Evolutionary conservation across 2,888 invertebrate species (phyloP).

Genomic region (Drosophila cyrtoloma): DNA sequence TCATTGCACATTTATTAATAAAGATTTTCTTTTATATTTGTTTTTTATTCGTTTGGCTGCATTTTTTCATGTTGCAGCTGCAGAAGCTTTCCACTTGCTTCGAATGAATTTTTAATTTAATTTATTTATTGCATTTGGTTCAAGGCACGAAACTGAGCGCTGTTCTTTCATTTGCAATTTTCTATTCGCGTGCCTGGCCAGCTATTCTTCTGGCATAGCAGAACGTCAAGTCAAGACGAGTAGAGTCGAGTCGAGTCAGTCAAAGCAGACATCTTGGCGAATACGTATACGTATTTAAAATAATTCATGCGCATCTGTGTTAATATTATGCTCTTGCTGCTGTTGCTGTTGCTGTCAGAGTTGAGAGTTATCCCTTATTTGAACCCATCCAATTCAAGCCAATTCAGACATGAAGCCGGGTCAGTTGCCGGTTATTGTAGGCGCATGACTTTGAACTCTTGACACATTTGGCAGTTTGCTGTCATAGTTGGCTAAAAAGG

Average conservation of each 20-base stretch:
- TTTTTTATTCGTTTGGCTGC: constrained; percentile 19
- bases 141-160: constrained; percentile 33
- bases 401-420: constrained; percentile 17
- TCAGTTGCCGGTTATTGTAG: constrained; percentile 43
- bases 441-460: constrained; percentile 73
- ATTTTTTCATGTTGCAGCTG: constrained; percentile 31
- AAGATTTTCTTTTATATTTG: constrained; percentile 46
- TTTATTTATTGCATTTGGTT: constrained; percentile 55
- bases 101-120: constrained; percentile 64
- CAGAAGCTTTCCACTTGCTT: constrained; percentile 36
- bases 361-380: constrained; percentile 56
- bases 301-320: constrained; percentile 70
- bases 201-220: constrained; percentile 11
- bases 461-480: constrained; percentile 73
- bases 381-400: constrained; percentile 9
- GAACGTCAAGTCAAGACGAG: constrained; percentile 1
- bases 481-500: constrained; percentile 58
- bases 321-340: constrained; percentile 45
- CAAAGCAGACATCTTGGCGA: constrained; percentile 14
- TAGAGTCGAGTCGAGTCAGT: neutral
- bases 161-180: constrained; percentile 17
- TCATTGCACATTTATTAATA: constrained; percentile 74
- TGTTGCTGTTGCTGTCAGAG: constrained; percentile 43
- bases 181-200: constrained; percentile 20
- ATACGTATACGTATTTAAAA: constrained; percentile 43